Evolutionary conservation across 2,888 invertebrate species (phyloP).

Genomic region (Anthophora plumipes): DNA sequence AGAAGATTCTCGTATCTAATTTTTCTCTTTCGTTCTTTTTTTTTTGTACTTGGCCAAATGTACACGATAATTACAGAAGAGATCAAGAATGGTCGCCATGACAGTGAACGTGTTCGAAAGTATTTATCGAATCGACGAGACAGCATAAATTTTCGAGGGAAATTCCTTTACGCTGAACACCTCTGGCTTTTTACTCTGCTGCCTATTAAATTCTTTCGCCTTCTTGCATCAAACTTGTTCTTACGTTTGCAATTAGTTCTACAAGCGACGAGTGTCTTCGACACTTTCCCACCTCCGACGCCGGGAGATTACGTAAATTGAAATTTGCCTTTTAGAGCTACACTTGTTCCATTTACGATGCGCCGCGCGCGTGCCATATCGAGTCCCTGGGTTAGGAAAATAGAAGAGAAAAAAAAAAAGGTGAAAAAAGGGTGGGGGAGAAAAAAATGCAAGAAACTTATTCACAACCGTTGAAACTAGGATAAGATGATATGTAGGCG

Average conservation of each 20-base stretch:
- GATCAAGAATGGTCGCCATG: too few relatives aligned
- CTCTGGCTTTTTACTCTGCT: background rate
- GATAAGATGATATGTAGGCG: background rate
- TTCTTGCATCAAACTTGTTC: background rate
- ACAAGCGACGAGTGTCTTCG: conserved; percentile 4
- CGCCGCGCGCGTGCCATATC: conserved; percentile 1
- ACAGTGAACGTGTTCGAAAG: too few relatives aligned
- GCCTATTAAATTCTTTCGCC: background rate
- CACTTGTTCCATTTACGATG: conserved; percentile 11
- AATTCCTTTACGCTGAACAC: background rate
- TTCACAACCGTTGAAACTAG: background rate
- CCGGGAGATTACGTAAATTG: conserved; percentile 41
- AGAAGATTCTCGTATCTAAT: too few relatives aligned
- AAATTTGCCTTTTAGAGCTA: conserved; percentile 33
- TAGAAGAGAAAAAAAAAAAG: background rate
- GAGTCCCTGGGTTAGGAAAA: background rate
- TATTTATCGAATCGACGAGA: background rate
- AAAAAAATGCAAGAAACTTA: conserved; percentile 14
- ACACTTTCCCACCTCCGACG: conserved; percentile 10
- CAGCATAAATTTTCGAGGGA: background rate
- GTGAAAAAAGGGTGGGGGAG: too few relatives aligned
- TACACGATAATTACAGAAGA: background rate
- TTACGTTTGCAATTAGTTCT: conserved; percentile 18
- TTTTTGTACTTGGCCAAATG: too few relatives aligned
- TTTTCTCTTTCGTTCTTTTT: too few relatives aligned